Evolutionary conservation across 2,888 invertebrate genomes (phyloP).

Genomic region (Sinentomon sp.): DNA sequence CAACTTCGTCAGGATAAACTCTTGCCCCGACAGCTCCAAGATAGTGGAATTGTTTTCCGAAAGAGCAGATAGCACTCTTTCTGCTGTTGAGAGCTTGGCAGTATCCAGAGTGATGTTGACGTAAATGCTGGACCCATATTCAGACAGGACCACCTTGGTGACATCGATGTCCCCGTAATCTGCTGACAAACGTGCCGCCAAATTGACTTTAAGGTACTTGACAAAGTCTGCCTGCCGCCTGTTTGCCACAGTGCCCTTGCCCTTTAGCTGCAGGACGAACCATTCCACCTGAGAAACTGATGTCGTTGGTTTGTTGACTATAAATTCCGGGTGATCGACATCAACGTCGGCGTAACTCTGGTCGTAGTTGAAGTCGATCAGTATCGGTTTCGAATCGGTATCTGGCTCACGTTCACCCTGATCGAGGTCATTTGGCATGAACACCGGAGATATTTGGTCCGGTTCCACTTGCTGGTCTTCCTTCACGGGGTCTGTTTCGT

Average conservation of each 20-base stretch:
- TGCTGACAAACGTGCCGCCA: constrained; percentile 19
- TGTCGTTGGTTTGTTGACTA: no score
- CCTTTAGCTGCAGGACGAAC: constrained; percentile 18
- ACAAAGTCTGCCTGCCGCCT: constrained; percentile 19
- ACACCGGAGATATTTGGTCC: no score
- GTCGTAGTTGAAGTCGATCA: no score
- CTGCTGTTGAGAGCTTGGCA: no score
- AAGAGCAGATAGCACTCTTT: constrained; percentile 17
- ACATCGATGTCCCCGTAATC: constrained; percentile 19
- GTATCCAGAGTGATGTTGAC: no score
- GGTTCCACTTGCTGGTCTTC: no score
- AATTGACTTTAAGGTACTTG: constrained; percentile 19
- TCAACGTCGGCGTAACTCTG: no score
- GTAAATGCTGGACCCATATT: constrained; percentile 18
- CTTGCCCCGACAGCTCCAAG: constrained; percentile 19
- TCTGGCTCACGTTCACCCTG: no score
- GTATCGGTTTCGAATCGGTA: no score
- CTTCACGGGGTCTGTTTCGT: no score
- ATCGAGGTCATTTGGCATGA: no score
- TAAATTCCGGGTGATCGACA: no score
- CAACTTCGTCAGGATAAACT: constrained; percentile 20
- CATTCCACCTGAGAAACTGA: constrained; percentile 12
- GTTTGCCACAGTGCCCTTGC: constrained; percentile 19
- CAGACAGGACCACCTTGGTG: constrained; percentile 18
- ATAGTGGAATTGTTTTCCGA: constrained; percentile 19